Conservation (phyloP, 2,797 vertebrate species). For the Acipenser oxyrinchus region DNA sequence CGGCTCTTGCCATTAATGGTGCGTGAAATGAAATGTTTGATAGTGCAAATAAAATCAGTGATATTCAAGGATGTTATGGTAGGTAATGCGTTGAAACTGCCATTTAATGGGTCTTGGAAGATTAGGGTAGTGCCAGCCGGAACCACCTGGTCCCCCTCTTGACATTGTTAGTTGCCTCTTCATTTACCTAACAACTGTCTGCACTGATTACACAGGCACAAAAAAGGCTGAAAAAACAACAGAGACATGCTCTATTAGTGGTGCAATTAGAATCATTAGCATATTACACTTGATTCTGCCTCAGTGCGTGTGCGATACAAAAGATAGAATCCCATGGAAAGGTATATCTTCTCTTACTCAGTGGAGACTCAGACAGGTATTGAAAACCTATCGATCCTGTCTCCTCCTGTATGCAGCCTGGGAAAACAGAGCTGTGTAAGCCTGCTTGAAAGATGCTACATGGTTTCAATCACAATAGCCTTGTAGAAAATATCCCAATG, state of each 20-base stretch:
- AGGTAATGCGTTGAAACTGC: slow-evolving; percentile 99
- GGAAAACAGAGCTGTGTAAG: no score
- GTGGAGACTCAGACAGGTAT: no score
- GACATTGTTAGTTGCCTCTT: slow-evolving; percentile 99
- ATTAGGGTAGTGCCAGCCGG: slow-evolving; percentile 99
- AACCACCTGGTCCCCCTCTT: slow-evolving; percentile 98
- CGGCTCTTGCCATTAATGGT: slow-evolving; percentile 99
- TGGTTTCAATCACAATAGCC: no score
- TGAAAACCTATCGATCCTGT: no score
- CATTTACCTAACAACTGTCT: slow-evolving; percentile 99
- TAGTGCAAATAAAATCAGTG: slow-evolving; percentile 99
- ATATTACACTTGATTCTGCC: slow-evolving; percentile 96
- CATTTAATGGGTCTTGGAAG: slow-evolving; percentile 99
- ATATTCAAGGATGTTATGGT: slow-evolving; percentile 99
- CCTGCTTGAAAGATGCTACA: no score
- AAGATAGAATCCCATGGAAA: slow-evolving; percentile 48
- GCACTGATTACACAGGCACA: slow-evolving; percentile 99
- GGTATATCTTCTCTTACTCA: slow-evolving; percentile 29
- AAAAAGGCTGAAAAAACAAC: slow-evolving; percentile 92
- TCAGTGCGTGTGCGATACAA: slow-evolving; percentile 65
- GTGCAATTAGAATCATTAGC: slow-evolving; percentile 99
- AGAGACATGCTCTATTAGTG: slow-evolving; percentile 98
- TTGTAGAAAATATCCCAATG: no score
- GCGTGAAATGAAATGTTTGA: slow-evolving; percentile 99
- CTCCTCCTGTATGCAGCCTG: no score